A percentile compares a stretch with the other conserved stretches of the same genome.
phyloP scores from a whole-genome alignment of 2,888 invertebrate species.

The Omphaloscelis lunosa region DNA sequence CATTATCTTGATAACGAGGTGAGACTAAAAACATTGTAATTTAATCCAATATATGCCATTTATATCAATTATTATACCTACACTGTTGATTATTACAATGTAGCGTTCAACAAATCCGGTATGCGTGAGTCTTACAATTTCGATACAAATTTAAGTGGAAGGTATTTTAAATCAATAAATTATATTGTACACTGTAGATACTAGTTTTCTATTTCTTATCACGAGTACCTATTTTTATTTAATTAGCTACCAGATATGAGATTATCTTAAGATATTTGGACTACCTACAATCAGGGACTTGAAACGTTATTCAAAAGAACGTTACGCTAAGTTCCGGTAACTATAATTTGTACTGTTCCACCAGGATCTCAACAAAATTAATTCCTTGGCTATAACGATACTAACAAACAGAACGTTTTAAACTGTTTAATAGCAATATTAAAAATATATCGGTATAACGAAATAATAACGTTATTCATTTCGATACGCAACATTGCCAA shows the following conservation, averaged over 20 bases:
- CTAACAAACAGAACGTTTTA: too few species aligned
- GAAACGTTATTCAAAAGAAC: too few species aligned
- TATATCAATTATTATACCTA: constrained; percentile 32
- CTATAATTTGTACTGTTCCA: too few species aligned
- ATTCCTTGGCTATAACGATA: too few species aligned
- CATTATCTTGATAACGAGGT: constrained; percentile 43
- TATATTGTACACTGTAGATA: neutral
- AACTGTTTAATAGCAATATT: too few species aligned
- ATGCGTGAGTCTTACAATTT: constrained; percentile 8
- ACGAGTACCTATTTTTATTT: neutral
- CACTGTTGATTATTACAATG: constrained; percentile 48
- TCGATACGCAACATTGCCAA: too few species aligned
- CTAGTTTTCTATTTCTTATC: neutral
- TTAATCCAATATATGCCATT: constrained; percentile 42
- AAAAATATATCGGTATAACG: too few species aligned
- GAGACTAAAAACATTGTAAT: constrained; percentile 41
- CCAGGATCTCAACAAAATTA: too few species aligned
- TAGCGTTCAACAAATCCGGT: constrained; percentile 29
- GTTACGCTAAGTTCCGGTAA: too few species aligned
- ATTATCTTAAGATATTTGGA: constrained; percentile 10
- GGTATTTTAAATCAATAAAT: neutral
- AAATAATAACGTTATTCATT: too few species aligned
- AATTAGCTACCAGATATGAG: constrained; percentile 11
- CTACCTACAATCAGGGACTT: too few species aligned
- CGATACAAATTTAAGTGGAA: neutral